Conservation (phyloP, 2,888 invertebrate genomes). For the Uropetala carovei region DNA sequence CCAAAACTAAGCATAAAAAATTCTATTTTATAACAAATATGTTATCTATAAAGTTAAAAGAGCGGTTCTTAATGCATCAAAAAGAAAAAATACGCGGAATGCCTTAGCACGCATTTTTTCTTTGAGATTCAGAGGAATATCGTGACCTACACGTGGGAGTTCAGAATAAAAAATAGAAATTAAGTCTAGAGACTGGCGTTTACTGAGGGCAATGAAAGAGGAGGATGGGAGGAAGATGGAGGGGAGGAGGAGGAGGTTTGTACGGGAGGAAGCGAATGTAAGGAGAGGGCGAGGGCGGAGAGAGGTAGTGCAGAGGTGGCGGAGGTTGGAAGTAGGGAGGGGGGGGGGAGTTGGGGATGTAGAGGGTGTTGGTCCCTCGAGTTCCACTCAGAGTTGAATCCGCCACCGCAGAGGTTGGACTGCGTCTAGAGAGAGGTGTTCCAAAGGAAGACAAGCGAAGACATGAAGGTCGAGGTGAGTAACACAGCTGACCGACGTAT, state of each 20-base stretch:
- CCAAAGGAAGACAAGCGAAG: background rate
- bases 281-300: background rate
- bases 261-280: background rate
- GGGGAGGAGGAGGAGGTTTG: background rate
- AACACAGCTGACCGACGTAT: background rate
- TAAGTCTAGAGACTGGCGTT: too few species aligned
- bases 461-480: slow-evolving; percentile 28
- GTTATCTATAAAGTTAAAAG: too few species aligned
- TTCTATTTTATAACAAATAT: too few species aligned
- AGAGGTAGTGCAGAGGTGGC: background rate
- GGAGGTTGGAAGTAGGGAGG: background rate
- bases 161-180: too few species aligned
- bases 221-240: too few species aligned
- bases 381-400: slow-evolving; percentile 35
- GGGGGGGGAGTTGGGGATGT: background rate
- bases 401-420: background rate
- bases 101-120: too few species aligned
- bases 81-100: too few species aligned
- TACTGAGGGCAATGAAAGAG: too few species aligned
- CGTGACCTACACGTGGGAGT: too few species aligned
- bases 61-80: too few species aligned
- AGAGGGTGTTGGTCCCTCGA: slow-evolving; percentile 33
- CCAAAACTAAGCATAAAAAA: too few species aligned
- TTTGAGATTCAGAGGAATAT: too few species aligned
- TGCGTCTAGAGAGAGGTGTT: background rate